A percentile compares a stretch with the other conserved stretches of the same genome.
phyloP scores from a whole-genome alignment of 2,113 vertebrate genomes.

The Rynchops niger region DNA sequence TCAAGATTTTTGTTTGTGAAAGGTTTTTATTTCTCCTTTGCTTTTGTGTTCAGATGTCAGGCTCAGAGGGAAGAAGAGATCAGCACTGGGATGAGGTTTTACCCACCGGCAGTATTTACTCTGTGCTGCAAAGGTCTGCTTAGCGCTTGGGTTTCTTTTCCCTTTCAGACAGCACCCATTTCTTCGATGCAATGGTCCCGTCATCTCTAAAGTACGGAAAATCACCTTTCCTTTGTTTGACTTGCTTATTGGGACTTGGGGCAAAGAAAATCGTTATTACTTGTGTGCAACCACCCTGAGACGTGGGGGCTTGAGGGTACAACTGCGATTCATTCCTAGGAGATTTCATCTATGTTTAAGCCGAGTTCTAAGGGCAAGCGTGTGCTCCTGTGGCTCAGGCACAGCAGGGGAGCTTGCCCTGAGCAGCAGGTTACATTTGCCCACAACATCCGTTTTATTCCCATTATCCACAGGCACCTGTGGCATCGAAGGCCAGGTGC shows the following conservation, averaged over 20 bases:
- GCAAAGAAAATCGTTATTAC: not conserved
- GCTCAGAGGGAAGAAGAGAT: conserved; percentile 33
- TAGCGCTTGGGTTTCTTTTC: accelerated
- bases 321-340: not conserved
- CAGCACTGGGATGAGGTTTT: conserved; percentile 27
- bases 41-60: conserved; percentile 58
- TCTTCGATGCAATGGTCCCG: not conserved
- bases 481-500: not conserved
- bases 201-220: not conserved
- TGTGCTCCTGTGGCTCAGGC: not conserved
- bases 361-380: not conserved
- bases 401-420: not conserved
- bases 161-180: not conserved
- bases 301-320: not conserved
- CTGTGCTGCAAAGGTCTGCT: not conserved
- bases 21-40: conserved; percentile 55
- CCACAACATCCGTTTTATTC: not conserved
- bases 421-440: not conserved
- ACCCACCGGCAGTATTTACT: conserved; percentile 14
- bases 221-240: not conserved
- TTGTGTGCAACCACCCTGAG: not conserved
- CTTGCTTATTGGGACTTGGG: not conserved
- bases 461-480: not conserved
- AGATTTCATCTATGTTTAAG: not conserved
- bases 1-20: conserved; percentile 64